These are phyloP conservation scores for Pyrocoelia pectoralis DNA, from an alignment of 2,888 invertebrate species.

Conservation along the genomic window DNA sequence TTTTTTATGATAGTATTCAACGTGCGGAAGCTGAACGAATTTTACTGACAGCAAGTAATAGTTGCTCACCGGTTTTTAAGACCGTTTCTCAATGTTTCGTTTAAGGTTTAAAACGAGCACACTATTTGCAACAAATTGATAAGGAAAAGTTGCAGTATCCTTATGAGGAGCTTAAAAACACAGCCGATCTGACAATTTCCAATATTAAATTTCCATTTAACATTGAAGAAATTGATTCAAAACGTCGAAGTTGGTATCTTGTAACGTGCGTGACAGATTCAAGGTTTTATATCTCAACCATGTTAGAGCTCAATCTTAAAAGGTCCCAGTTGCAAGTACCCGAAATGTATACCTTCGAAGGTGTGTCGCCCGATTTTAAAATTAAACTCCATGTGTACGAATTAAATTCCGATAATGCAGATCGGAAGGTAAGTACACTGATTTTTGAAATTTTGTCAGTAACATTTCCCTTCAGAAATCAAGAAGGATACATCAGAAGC, in stretches of 20 bases:
- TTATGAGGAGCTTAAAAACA: background rate
- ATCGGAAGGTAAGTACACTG: background rate
- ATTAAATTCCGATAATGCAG: background rate
- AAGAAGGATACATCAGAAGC: background rate
- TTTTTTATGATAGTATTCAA: constrained; percentile 33
- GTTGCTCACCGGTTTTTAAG: background rate
- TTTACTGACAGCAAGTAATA: constrained; percentile 49
- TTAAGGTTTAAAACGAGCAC: constrained; percentile 3
- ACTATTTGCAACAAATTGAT: background rate
- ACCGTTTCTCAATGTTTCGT: background rate
- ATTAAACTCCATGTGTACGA: constrained; percentile 1
- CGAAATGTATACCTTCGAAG: background rate
- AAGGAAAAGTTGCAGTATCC: background rate
- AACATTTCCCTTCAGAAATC: background rate
- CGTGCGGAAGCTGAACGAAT: constrained; percentile 50
- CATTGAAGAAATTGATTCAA: constrained; percentile 28
- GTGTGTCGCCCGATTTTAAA: background rate
- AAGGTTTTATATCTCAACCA: constrained; percentile 41
- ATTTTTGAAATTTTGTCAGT: background rate
- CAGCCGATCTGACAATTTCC: constrained; percentile 40
- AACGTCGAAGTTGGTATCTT: constrained; percentile 52
- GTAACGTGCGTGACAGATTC: constrained; percentile 51
- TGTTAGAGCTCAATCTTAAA: background rate
- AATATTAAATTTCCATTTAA: constrained; percentile 43
- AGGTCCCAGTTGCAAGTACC: background rate